phyloP scores from a whole-genome alignment of 2,888 invertebrate genomes.

The Lasioglossum calceatum region DNA sequence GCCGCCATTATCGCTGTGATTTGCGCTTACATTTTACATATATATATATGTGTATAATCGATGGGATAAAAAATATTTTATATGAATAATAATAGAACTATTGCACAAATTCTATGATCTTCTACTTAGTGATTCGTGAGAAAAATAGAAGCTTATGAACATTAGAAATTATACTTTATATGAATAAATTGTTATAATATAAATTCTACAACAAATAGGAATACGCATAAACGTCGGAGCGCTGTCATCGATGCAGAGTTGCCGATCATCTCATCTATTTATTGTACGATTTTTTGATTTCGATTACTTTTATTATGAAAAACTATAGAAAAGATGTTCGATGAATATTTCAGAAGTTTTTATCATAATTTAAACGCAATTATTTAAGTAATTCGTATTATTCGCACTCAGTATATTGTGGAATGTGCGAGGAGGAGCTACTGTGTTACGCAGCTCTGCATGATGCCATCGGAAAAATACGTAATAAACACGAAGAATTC shows the following conservation, averaged over 20 bases:
- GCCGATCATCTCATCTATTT: conserved; percentile 80
- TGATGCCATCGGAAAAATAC: conserved; percentile 78
- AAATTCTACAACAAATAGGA: conserved; percentile 30
- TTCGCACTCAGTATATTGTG: conserved; percentile 81
- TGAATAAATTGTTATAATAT: conserved; percentile 11
- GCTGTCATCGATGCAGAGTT: conserved; percentile 78
- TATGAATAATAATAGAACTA: not conserved
- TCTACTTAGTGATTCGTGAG: not conserved
- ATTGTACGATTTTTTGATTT: conserved; percentile 69
- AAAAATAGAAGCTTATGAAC: not conserved
- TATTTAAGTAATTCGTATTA: conserved; percentile 71
- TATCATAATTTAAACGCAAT: conserved; percentile 66
- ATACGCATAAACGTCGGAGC: conserved; percentile 51
- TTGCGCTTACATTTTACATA: not conserved
- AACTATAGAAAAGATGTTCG: conserved; percentile 50
- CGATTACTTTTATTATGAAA: conserved; percentile 74
- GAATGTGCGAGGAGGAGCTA: conserved; percentile 83
- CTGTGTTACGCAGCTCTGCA: conserved; percentile 84
- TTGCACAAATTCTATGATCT: not conserved
- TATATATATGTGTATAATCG: not conserved
- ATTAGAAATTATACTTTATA: not conserved
- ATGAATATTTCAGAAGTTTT: conserved; percentile 72
- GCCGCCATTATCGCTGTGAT: not conserved
- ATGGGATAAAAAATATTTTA: not conserved
- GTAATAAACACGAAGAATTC: conserved; percentile 67